Percentiles rank a stretch among this genome's conserved stretches.
These are phyloP conservation scores for Girardia tigrina DNA, from an alignment of 2,888 invertebrate species.

Conservation along the genomic window DNA sequence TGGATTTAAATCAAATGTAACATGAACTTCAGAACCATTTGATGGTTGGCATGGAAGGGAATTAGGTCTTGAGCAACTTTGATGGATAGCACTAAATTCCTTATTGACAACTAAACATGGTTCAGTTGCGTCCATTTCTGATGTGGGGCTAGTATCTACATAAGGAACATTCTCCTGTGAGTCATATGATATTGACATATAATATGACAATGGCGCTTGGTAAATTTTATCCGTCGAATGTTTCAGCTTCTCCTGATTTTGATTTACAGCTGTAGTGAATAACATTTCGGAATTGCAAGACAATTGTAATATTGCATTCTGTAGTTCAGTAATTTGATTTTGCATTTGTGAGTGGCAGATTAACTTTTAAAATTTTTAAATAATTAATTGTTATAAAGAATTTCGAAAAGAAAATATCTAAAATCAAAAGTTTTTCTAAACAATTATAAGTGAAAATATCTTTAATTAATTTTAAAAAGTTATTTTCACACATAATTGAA, in stretches of 20 bases:
- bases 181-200: too few relatives aligned
- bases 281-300: conserved; percentile 15
- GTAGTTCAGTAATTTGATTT: conserved; percentile 14
- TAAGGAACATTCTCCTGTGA: conserved; percentile 10
- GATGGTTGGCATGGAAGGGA: neutral
- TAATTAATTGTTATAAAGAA: too few relatives aligned
- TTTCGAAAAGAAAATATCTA: too few relatives aligned
- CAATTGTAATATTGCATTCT: conserved; percentile 2
- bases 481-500: too few relatives aligned
- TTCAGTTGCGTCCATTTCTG: neutral
- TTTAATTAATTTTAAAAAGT: too few relatives aligned
- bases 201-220: conserved; percentile 8
- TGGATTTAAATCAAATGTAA: conserved; percentile 3
- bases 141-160: neutral
- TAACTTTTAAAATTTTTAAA: too few relatives aligned
- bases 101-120: neutral
- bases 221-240: neutral
- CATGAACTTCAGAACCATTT: neutral
- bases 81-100: neutral
- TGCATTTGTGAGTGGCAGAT: too few relatives aligned
- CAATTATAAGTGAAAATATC: too few relatives aligned
- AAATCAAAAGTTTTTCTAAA: too few relatives aligned
- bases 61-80: neutral
- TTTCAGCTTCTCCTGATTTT: neutral
- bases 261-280: neutral